Base-by-base conservation (phyloP, 2,888 invertebrate genomes). In the Elmis aenea region DNA sequence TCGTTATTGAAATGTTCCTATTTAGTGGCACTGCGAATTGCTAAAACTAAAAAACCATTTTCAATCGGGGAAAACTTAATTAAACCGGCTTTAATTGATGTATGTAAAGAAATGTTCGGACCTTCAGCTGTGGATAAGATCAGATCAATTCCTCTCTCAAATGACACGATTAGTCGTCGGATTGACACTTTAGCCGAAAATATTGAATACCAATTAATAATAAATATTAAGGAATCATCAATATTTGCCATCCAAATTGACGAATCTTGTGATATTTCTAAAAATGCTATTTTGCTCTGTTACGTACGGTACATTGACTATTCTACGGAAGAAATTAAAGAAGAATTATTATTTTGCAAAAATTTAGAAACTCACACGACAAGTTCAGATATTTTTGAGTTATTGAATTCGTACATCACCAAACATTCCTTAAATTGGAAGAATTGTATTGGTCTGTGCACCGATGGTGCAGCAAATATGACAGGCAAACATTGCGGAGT, bases 11-110 rank as follows among this genome's bases (percentile, higher is more conserved):
- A 36, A 23, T 38, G 41, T 10, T 36, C 39, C 5, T 44, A 41
- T 25, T 24, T 31, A 31, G 38, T 41, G 18, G 23, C 46, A 21
- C 37, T 40, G 23, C 27, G 33, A 41, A 41, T 44, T 13, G 31
- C 27, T 13, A 26, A 13, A n/a, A 11, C 28, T 11, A 49, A 44
- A 36, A 46, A 55, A 50, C 48, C 49, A 32, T 52, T 55, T 45
- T 55, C 53, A 48, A 55, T 57, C 43, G 55, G 51, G 46, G 55
- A 57, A 40, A 48, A 49, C 37, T 48, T 55, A 45, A 54, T 50
- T 12, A 26, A 27, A 45, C 47, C 47, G 25, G 30, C 35, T 27
- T 34, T 40, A 9, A 27, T 40, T 55, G 38, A 51, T 54, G 27
- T 45, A 38, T 24, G 54, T 53, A 46, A 48, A 41, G 28, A 55